Percentiles rank a stretch among this genome's conserved stretches.
These are phyloP conservation scores for Rhinophrynus dorsalis DNA, from an alignment of 2,797 vertebrate species.

Conservation along the genomic window DNA sequence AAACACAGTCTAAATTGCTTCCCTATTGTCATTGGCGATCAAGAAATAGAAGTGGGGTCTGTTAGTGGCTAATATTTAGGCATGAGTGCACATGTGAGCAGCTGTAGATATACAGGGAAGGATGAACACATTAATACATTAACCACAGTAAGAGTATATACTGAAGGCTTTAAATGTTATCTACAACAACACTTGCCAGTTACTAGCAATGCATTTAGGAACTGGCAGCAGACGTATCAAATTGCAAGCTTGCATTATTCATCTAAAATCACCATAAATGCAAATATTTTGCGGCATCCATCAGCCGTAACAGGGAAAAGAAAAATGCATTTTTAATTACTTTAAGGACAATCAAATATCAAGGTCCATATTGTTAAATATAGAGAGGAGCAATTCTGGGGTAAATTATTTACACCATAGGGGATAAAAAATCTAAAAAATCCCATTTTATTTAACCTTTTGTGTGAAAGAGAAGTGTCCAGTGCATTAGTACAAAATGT, in stretches of 20 bases:
- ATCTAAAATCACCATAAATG: constrained; percentile 11
- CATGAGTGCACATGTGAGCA: constrained; percentile 3
- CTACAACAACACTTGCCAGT: constrained; percentile 25
- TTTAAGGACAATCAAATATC: not conserved
- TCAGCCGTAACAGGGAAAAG: constrained; percentile 2
- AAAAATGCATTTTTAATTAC: not conserved
- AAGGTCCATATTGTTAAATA: not conserved
- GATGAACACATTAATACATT: constrained; percentile 12
- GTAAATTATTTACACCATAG: too few species aligned
- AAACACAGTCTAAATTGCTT: constrained; percentile 34
- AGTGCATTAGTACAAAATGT: too few species aligned
- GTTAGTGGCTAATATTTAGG: constrained; percentile 17
- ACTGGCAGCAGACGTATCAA: not conserved
- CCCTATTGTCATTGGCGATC: constrained; percentile 29
- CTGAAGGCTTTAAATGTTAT: constrained; percentile 7
- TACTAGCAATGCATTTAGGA: not conserved
- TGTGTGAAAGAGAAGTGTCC: too few species aligned
- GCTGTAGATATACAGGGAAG: constrained; percentile 20
- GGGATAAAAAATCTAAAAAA: too few species aligned
- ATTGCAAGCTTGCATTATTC: not conserved
- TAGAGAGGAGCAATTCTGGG: too few species aligned
- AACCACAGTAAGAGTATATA: constrained; percentile 1
- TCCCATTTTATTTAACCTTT: too few species aligned
- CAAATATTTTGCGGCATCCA: constrained; percentile 10
- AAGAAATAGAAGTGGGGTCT: constrained; percentile 4